Evolutionary conservation across 2,888 invertebrate species (phyloP).

Genomic region (Diadromus collaris): DNA sequence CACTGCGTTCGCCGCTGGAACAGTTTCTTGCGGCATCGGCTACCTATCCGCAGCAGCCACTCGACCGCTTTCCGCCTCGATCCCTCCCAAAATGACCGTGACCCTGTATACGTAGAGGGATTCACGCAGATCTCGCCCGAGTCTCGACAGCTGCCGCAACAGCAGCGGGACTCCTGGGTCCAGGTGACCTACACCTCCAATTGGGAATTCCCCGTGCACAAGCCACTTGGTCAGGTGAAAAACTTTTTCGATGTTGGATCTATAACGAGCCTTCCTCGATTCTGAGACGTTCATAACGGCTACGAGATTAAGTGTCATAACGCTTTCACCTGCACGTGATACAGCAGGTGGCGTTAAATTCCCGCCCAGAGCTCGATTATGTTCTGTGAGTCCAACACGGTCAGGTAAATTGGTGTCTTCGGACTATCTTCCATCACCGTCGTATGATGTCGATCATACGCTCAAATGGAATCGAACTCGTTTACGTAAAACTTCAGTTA

Average conservation of each 20-base stretch:
- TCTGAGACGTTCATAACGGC: slow-evolving; percentile 6
- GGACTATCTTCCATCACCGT: neutral
- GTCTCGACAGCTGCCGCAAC: slow-evolving; percentile 2
- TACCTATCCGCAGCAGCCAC: neutral
- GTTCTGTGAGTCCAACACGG: neutral
- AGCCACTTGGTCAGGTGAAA: slow-evolving; percentile 12
- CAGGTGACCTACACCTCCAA: slow-evolving; percentile 14
- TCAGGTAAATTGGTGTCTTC: neutral
- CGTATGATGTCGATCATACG: neutral
- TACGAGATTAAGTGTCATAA: slow-evolving; percentile 24
- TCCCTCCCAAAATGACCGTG: slow-evolving; percentile 4
- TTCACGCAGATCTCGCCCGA: neutral
- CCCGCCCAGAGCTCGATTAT: slow-evolving; percentile 9
- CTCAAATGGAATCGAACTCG: neutral
- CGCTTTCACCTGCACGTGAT: slow-evolving; percentile 36
- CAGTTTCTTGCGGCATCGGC: neutral
- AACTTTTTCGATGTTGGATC: neutral
- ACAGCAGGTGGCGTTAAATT: slow-evolving; percentile 37
- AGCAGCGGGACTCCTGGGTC: neutral
- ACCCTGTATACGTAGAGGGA: slow-evolving; percentile 15
- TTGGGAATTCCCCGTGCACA: neutral
- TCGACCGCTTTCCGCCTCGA: neutral
- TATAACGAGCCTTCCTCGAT: neutral
- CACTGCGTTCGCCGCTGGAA: neutral
- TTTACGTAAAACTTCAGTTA: neutral